Conservation (phyloP, 2,113 vertebrate genomes). For the Bubo bubo region DNA sequence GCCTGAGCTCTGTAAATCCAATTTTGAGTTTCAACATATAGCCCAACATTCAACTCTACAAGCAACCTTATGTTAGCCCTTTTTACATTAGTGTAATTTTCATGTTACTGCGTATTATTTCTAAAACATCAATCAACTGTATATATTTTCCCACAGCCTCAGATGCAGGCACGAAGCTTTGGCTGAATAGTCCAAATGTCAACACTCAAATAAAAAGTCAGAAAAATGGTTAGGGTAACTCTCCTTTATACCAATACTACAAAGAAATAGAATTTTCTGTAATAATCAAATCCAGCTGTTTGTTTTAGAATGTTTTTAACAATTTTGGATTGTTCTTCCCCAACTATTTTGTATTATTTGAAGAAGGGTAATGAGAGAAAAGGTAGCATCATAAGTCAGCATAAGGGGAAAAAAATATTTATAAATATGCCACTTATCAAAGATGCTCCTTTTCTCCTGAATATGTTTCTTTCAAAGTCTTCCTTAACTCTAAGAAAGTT, state of each 20-base stretch:
- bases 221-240: not conserved
- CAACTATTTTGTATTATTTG: not conserved
- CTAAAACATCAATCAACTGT: not conserved
- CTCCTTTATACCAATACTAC: not conserved
- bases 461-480: not conserved
- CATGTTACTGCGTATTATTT: not conserved
- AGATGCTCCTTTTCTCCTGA: not conserved
- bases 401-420: not conserved
- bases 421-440: not conserved
- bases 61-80: not conserved
- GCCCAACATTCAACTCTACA: not conserved
- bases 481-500: not conserved
- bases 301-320: not conserved
- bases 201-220: not conserved
- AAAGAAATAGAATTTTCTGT: not conserved
- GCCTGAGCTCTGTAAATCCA: not conserved
- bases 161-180: not conserved
- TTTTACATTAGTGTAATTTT: not conserved
- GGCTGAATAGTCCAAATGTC: not conserved
- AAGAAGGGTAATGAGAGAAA: not conserved
- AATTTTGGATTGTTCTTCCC: not conserved
- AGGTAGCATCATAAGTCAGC: not conserved
- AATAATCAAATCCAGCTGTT: not conserved
- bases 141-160: not conserved
- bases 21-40: conserved; percentile 17